Conservation (phyloP, 2,888 invertebrate species). For the Hymenopus coronatus region DNA sequence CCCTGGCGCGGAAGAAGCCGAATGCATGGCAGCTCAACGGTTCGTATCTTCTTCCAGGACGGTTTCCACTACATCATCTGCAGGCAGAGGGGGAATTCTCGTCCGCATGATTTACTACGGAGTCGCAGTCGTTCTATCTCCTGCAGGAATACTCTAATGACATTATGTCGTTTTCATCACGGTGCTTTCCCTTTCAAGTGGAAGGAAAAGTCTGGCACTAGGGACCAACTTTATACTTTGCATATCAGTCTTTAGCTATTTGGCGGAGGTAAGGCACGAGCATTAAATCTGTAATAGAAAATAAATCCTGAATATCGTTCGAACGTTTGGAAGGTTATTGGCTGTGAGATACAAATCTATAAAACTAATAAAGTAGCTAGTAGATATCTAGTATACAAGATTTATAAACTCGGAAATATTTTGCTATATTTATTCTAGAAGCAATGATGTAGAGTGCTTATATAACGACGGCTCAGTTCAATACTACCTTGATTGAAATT, state of each 20-base stretch:
- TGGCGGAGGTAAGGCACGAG: too few relatives aligned
- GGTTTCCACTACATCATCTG: not conserved
- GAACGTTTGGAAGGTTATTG: too few relatives aligned
- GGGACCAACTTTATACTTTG: not conserved
- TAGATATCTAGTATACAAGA: too few relatives aligned
- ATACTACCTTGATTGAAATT: too few relatives aligned
- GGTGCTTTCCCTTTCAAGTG: not conserved
- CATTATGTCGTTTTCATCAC: not conserved
- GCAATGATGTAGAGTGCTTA: too few relatives aligned
- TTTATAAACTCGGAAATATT: too few relatives aligned
- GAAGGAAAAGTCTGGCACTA: not conserved
- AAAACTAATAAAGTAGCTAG: too few relatives aligned
- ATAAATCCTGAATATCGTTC: too few relatives aligned
- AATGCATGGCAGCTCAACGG: not conserved
- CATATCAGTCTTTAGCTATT: not conserved
- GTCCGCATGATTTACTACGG: not conserved
- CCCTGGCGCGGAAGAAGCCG: not conserved
- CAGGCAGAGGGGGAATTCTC: not conserved
- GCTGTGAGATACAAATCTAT: too few relatives aligned
- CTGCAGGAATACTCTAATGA: not conserved
- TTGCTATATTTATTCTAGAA: too few relatives aligned
- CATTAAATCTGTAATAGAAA: too few relatives aligned
- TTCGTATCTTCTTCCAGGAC: not conserved
- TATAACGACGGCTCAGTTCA: too few relatives aligned
- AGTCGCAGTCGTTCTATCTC: not conserved